Evolutionary conservation across 2,888 invertebrate species (phyloP).

Genomic region (Agapetus fuscipes): DNA sequence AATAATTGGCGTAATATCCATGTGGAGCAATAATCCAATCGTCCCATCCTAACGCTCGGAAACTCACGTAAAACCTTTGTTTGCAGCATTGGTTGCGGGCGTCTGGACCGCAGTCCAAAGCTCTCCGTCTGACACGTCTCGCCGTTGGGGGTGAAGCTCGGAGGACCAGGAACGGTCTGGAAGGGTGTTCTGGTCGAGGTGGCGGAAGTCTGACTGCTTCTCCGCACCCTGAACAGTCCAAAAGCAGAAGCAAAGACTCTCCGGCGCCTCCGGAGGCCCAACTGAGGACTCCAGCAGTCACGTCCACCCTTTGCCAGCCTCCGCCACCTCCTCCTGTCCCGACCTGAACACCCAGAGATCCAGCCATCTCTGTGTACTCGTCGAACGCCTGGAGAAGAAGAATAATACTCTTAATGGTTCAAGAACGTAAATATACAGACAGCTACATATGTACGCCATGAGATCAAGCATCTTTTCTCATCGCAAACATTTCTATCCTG

Average conservation of each 20-base stretch:
- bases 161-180: conserved; percentile 76
- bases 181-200: conserved; percentile 26
- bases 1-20: conserved; percentile 91
- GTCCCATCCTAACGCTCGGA: conserved; percentile 87
- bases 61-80: conserved; percentile 84
- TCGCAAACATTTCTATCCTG: too few species aligned
- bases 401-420: background rate
- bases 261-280: conserved; percentile 52
- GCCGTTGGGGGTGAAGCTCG: conserved; percentile 61
- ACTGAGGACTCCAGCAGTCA: conserved; percentile 64
- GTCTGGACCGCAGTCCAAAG: conserved; percentile 68
- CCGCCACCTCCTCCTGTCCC: conserved; percentile 26
- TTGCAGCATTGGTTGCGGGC: conserved; percentile 67
- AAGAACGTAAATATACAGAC: too few species aligned
- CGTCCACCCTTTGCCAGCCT: conserved; percentile 83
- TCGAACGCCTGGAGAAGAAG: conserved; percentile 42
- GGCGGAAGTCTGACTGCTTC: conserved; percentile 57
- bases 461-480: too few species aligned
- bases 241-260: conserved; percentile 58
- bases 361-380: conserved; percentile 46
- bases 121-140: conserved; percentile 65
- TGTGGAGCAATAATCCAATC: conserved; percentile 89
- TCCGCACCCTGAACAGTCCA: conserved; percentile 78
- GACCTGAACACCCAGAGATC: conserved; percentile 31
- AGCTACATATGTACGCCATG: too few species aligned